Conservation (phyloP, 2,797 vertebrate species). For the Decapterus maruadsi region DNA sequence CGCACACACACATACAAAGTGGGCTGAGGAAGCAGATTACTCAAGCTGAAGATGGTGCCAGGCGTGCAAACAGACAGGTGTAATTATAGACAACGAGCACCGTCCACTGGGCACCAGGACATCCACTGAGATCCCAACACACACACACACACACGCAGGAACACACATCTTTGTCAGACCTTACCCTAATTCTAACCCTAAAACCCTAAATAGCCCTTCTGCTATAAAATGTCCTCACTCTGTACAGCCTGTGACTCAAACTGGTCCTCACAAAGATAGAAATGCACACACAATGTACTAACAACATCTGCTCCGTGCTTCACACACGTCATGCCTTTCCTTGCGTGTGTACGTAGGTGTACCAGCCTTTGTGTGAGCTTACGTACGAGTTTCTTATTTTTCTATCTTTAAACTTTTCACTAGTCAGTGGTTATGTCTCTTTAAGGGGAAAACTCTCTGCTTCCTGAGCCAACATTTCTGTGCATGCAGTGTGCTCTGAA, state of each 20-base stretch:
- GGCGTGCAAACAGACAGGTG: slow-evolving; percentile 80
- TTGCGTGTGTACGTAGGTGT: background rate
- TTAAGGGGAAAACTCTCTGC: slow-evolving; percentile 35
- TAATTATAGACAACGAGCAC: slow-evolving; percentile 84
- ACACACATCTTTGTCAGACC: no score
- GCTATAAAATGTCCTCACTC: background rate
- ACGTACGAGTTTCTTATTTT: background rate
- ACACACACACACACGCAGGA: background rate
- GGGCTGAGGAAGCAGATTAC: slow-evolving; percentile 80
- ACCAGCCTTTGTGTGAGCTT: slow-evolving; percentile 1
- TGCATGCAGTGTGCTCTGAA: slow-evolving; percentile 40
- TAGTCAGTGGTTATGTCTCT: slow-evolving; percentile 17
- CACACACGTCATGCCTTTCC: background rate
- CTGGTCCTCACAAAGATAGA: background rate
- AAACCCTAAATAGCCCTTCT: no score
- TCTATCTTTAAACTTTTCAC: background rate
- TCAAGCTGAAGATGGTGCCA: slow-evolving; percentile 72
- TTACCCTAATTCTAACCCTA: no score
- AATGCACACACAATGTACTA: slow-evolving; percentile 1
- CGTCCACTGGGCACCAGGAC: slow-evolving; percentile 46
- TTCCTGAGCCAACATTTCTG: slow-evolving; percentile 26
- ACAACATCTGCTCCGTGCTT: slow-evolving; percentile 7
- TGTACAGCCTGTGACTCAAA: background rate
- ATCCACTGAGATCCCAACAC: slow-evolving; percentile 42
- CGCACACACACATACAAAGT: background rate